Evolutionary conservation across 2,888 invertebrate species (phyloP), one percentile per base, ranked within the genome.

Genomic region (Lasioglossum vierecki): DNA sequence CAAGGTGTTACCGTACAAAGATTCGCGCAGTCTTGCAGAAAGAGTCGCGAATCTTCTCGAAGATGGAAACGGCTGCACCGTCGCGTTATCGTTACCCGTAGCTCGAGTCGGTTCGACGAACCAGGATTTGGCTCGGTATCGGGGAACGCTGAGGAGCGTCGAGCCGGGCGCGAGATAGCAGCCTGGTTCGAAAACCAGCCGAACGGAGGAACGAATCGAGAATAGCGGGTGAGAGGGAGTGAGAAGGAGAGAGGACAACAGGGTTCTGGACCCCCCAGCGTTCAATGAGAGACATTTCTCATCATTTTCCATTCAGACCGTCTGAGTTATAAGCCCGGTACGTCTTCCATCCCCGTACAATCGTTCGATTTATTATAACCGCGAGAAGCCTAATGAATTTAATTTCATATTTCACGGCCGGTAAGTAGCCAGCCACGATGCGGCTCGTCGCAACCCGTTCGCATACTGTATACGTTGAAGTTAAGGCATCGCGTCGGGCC

Each of bases 231-330:
- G 46, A 11, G 46, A 11, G 41, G 2, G 39, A 70, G 70, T 49
- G 72, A 4, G 57, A 30, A 5, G 9, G 39, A 71, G 63, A 46
- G 78, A 57, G 44, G 71, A 76, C 79, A 78, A 80, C 76, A 77
- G 75, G 78, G 82, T 85, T 83, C 88, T 70, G 89, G 94, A 94
- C 94, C 94, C 94, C 94, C 94, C 94, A 94, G 91, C 92, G 94
- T 93, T 94, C 94, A 94, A 93, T 93, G 94, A 94, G 94, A 93
- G 94, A 94, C 94, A 94, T 94, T 94, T 94, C 94, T 94, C 94
- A 94, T 94, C 94, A 94, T 94, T 94, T 94, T 93, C 94, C 93
- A 94, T 94, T 94, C 94, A 94, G 88, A 85, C 90, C 88, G 92
- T 91, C 93, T 93, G 94, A 94, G 92, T 94, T 94, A 94, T 94